Conservation (phyloP, 2,113 vertebrate genomes). For the Python bivittatus region DNA sequence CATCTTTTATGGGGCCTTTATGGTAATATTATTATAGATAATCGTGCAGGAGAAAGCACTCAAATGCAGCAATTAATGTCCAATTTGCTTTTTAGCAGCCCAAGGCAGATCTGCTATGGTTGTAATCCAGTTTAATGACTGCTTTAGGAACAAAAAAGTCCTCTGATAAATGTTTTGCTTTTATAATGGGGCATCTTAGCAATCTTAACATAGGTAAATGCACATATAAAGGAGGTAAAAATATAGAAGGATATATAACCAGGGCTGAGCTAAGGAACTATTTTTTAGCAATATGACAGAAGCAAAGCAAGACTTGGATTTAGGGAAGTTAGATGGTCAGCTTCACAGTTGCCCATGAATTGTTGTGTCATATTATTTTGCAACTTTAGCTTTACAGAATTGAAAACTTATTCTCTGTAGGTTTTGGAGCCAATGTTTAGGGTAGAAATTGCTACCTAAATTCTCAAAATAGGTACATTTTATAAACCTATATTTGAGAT, state of each 20-base stretch:
- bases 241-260: neutral
- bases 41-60: constrained; percentile 52
- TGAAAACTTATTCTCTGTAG: neutral
- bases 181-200: constrained; percentile 20
- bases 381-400: neutral
- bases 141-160: constrained; percentile 11
- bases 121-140: constrained; percentile 41
- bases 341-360: neutral
- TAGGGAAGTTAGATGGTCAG: neutral
- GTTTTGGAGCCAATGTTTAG: neutral
- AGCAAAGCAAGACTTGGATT: neutral
- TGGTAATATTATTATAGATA: constrained; percentile 60
- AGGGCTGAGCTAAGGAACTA: neutral
- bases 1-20: neutral
- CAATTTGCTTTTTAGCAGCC: constrained; percentile 54
- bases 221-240: neutral
- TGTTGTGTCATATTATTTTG: neutral
- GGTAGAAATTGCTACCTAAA: neutral
- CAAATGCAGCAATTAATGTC: constrained; percentile 53
- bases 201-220: constrained; percentile 14
- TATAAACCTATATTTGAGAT: neutral
- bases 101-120: constrained; percentile 38
- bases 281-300: neutral
- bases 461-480: neutral
- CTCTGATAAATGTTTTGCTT: constrained; percentile 37